A percentile compares a stretch with the other conserved stretches of the same genome.
These are phyloP conservation scores for Proctacanthus coquilletti DNA, from an alignment of 1,140 invertebrate genomes.

Conservation along the genomic window DNA sequence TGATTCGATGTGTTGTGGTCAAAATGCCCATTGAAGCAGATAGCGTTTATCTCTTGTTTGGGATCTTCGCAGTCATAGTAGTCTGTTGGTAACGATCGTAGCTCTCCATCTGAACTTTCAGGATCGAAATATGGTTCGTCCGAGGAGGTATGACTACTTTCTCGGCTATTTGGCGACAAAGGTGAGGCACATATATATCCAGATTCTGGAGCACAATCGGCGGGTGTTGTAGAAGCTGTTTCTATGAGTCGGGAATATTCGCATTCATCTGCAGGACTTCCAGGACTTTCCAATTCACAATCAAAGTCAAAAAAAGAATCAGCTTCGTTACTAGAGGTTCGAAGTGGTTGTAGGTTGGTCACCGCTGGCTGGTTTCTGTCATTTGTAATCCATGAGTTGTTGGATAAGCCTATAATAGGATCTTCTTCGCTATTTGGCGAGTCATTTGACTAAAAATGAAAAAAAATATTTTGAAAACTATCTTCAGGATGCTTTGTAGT, in stretches of 20 bases:
- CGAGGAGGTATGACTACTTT: conserved; percentile 24
- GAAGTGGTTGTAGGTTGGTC: conserved; percentile 29
- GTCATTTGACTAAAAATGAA: too few species aligned
- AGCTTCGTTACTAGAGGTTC: conserved; percentile 35
- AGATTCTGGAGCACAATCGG: conserved; percentile 33
- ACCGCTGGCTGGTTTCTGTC: conserved; percentile 22
- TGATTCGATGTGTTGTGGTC: too few species aligned
- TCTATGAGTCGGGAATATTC: conserved; percentile 32
- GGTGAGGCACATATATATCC: conserved; percentile 33
- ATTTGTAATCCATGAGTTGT: conserved; percentile 21
- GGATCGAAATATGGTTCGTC: conserved; percentile 39
- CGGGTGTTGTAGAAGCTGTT: conserved; percentile 29
- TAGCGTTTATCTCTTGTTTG: conserved; percentile 7
- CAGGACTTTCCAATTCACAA: conserved; percentile 42
- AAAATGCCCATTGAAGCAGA: conserved; percentile 11
- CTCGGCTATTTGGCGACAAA: conserved; percentile 3
- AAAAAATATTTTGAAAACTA: too few species aligned
- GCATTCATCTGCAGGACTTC: conserved; percentile 47
- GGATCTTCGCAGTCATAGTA: conserved; percentile 3
- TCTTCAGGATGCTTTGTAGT: too few species aligned
- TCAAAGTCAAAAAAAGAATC: conserved; percentile 43
- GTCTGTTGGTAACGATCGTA: conserved; percentile 8
- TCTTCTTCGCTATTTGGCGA: conserved; percentile 20
- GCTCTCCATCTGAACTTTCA: conserved; percentile 28
- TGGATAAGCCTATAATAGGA: conserved; percentile 16